These are phyloP conservation scores for Globia sparganii DNA, from an alignment of 2,888 invertebrate species.

Conservation along the genomic window DNA sequence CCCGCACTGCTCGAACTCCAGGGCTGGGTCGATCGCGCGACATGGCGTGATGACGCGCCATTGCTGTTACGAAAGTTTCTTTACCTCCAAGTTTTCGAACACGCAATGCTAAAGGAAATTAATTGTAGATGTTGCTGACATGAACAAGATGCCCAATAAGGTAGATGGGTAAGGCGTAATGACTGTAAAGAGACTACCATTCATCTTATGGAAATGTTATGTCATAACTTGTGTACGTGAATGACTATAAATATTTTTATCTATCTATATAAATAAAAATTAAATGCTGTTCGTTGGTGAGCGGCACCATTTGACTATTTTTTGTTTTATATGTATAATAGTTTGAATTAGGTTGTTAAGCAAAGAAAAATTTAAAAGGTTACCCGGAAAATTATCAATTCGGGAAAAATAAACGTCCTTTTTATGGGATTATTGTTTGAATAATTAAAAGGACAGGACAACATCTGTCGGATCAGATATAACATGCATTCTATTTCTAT, in stretches of 20 bases:
- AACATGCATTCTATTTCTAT: background rate
- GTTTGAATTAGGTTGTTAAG: background rate
- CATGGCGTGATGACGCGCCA: constrained; percentile 87
- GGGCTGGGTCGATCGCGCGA: constrained; percentile 79
- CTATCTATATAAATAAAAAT: background rate
- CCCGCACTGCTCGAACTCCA: constrained; percentile 34
- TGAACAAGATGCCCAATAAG: constrained; percentile 27
- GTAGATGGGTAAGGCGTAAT: constrained; percentile 6
- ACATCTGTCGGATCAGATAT: background rate
- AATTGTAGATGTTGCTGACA: constrained; percentile 41
- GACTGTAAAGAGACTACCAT: constrained; percentile 20
- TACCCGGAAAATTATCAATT: background rate
- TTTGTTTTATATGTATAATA: background rate
- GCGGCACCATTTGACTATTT: background rate
- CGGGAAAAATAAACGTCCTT: background rate
- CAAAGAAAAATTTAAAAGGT: background rate
- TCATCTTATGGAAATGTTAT: constrained; percentile 13
- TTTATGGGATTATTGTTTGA: too few relatives aligned
- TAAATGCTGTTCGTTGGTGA: background rate
- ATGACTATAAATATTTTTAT: constrained; percentile 2
- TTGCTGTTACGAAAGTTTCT: constrained; percentile 81
- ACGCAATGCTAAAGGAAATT: constrained; percentile 59
- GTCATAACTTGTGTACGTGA: constrained; percentile 23
- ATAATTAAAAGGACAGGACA: background rate
- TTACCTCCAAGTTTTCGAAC: constrained; percentile 56